Evolutionary conservation across 1,140 invertebrate genomes (phyloP).

Genomic region (Periplaneta americana): DNA sequence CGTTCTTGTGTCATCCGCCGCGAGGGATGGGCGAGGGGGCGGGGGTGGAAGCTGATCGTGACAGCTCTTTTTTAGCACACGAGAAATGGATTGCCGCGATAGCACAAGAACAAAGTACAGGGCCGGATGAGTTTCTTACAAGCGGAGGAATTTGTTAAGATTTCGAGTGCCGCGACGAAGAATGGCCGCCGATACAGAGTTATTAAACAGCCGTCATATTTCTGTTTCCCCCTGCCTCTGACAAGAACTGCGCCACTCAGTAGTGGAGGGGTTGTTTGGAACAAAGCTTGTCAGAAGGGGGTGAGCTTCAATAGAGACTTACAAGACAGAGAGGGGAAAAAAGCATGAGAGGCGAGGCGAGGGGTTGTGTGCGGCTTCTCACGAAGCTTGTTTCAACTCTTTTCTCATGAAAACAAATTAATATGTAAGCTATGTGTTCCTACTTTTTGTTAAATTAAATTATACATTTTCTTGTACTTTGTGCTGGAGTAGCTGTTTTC

Average conservation of each 20-base stretch:
- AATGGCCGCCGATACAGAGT: neutral
- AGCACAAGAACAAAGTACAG: neutral
- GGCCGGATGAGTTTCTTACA: neutral
- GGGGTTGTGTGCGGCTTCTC: too few relatives aligned
- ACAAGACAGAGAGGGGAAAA: neutral
- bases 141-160: neutral
- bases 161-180: neutral
- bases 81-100: neutral
- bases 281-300: neutral
- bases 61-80: neutral
- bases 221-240: neutral
- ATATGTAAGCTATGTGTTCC: too few relatives aligned
- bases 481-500: too few relatives aligned
- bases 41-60: neutral
- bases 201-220: neutral
- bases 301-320: neutral
- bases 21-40: neutral
- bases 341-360: too few relatives aligned
- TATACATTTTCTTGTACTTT: too few relatives aligned
- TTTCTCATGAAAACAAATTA: too few relatives aligned
- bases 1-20: neutral
- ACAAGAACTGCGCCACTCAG: neutral
- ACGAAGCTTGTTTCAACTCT: too few relatives aligned
- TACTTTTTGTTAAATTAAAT: too few relatives aligned
- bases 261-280: neutral